Percentiles rank a stretch among this genome's conserved stretches.
Evolutionary conservation across 2,797 vertebrate genomes (phyloP).

Genomic region (Pangasius macronema): DNA sequence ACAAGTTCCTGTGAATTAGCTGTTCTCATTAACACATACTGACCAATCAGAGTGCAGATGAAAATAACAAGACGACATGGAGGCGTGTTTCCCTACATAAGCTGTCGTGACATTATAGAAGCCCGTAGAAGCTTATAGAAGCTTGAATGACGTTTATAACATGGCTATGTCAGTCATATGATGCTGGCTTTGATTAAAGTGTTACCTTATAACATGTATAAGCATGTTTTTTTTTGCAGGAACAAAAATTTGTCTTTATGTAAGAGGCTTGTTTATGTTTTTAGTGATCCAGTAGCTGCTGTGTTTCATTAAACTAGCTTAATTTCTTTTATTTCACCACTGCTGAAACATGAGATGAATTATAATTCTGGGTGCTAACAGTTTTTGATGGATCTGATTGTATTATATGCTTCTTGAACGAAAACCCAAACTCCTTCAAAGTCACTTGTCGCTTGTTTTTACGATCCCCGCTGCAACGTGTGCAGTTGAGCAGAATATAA

Average conservation of each 20-base stretch:
- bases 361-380: neutral
- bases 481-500: constrained; percentile 38
- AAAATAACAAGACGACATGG: neutral
- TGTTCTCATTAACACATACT: no score
- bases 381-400: neutral
- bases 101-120: neutral
- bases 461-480: neutral
- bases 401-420: neutral
- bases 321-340: neutral
- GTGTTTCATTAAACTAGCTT: neutral
- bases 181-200: neutral
- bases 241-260: neutral
- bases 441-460: constrained; percentile 10
- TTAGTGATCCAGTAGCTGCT: neutral
- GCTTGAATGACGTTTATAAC: neutral
- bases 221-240: neutral
- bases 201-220: neutral
- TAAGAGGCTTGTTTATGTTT: neutral
- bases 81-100: neutral
- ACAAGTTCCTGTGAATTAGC: no score
- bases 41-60: neutral
- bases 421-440: neutral
- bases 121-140: no score
- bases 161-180: neutral
- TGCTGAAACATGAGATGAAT: neutral